These are phyloP conservation scores for Lordiphosa mommai DNA, from an alignment of 1,140 invertebrate genomes.

Conservation along the genomic window DNA sequence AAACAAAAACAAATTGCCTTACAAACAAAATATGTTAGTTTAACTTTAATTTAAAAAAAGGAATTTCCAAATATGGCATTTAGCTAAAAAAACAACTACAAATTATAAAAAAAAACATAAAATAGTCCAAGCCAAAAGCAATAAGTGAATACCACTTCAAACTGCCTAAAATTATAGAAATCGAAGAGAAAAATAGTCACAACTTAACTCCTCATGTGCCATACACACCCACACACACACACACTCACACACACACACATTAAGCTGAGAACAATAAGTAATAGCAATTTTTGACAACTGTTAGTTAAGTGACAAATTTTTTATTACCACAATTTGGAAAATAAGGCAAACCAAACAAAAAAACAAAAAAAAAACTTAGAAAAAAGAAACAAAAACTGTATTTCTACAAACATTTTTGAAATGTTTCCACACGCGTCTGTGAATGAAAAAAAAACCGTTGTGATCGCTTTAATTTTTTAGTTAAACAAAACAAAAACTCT, in stretches of 20 bases:
- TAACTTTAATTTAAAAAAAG: constrained; percentile 69
- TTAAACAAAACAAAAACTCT: constrained; percentile 45
- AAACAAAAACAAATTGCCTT: constrained; percentile 69
- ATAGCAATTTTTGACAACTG: constrained; percentile 21
- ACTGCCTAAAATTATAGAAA: constrained; percentile 7
- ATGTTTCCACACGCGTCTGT: constrained; percentile 68
- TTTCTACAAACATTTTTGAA: constrained; percentile 60
- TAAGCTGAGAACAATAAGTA: not conserved
- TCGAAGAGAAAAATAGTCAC: constrained; percentile 24
- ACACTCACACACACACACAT: constrained; percentile 1
- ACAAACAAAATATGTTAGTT: constrained; percentile 76
- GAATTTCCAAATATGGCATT: constrained; percentile 51
- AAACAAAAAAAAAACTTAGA: constrained; percentile 13
- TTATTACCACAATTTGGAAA: constrained; percentile 23
- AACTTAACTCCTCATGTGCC: constrained; percentile 57
- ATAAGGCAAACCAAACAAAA: constrained; percentile 27
- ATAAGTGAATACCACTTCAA: constrained; percentile 11
- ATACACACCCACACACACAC: constrained; percentile 30
- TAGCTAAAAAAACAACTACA: constrained; percentile 37
- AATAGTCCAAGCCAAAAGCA: constrained; percentile 47
- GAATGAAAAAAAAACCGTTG: constrained; percentile 64
- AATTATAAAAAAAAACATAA: constrained; percentile 21
- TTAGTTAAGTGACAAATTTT: constrained; percentile 24
- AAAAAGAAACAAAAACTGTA: constrained; percentile 31
- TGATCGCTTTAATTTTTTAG: constrained; percentile 69